A percentile compares a stretch with the other conserved stretches of the same genome.
These are phyloP conservation scores for Stenchaetothrips biformis DNA, from an alignment of 2,888 invertebrate species.

Conservation along the genomic window DNA sequence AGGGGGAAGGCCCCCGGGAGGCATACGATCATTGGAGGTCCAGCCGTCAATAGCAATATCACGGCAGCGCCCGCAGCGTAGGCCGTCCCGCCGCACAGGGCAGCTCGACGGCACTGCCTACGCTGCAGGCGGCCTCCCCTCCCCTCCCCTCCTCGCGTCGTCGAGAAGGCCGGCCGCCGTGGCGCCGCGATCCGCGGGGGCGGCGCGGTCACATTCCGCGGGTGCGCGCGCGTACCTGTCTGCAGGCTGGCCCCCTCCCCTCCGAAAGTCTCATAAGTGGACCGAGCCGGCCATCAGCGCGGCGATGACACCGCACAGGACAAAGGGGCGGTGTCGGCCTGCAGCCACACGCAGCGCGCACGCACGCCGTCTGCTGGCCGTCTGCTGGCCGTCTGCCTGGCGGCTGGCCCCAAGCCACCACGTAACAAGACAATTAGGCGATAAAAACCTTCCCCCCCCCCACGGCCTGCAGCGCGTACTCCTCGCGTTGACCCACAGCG, in stretches of 20 bases:
- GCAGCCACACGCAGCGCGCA: too few relatives aligned
- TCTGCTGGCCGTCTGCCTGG: neutral
- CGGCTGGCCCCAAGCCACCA: neutral
- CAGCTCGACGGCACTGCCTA: slow-evolving; percentile 36
- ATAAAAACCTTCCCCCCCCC: neutral
- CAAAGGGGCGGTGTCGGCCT: neutral
- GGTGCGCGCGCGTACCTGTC: neutral
- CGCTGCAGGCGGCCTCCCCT: slow-evolving; percentile 62
- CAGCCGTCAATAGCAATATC: neutral
- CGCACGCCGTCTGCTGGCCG: too few relatives aligned
- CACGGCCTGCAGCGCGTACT: neutral
- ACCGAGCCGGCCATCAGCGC: too few relatives aligned
- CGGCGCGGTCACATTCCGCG: neutral
- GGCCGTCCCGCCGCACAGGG: too few relatives aligned
- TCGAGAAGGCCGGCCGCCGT: neutral
- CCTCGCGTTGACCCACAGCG: neutral
- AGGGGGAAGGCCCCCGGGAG: neutral
- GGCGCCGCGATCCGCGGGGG: too few relatives aligned
- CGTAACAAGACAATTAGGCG: slow-evolving; percentile 14
- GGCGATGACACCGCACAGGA: neutral
- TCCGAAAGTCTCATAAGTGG: too few relatives aligned
- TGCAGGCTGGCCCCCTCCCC: too few relatives aligned
- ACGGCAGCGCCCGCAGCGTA: too few relatives aligned
- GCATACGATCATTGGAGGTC: neutral
- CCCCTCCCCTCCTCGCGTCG: slow-evolving; percentile 49